Evolutionary conservation across 2,113 vertebrate species (phyloP).

Genomic region (Arothron firmamentum): DNA sequence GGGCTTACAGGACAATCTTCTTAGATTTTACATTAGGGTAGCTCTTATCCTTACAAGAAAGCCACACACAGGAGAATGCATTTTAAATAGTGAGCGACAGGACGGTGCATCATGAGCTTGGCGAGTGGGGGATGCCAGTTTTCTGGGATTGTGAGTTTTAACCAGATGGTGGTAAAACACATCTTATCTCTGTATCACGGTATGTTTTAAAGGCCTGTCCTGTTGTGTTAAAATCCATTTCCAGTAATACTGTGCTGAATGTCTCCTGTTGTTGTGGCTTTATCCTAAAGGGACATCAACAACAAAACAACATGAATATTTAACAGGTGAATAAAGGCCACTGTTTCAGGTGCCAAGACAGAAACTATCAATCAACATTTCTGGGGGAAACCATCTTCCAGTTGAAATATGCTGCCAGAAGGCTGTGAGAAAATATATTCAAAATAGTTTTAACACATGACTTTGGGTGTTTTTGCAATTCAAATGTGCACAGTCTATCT

Average conservation of each 20-base stretch:
- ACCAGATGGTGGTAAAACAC: conserved; percentile 55
- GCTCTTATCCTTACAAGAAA: conserved; percentile 52
- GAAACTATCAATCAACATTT: conserved; percentile 47
- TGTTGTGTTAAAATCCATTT: conserved; percentile 33
- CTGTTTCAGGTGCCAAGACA: conserved; percentile 21
- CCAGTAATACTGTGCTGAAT: conserved; percentile 34
- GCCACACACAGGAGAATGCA: conserved; percentile 35
- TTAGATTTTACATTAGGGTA: conserved; percentile 58
- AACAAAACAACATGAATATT: conserved; percentile 56
- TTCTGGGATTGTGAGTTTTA: conserved; percentile 42
- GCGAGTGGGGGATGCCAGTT: conserved; percentile 41
- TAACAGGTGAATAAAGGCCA: conserved; percentile 52
- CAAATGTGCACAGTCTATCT: conserved; percentile 19
- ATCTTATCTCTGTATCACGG: conserved; percentile 42
- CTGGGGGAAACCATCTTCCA: conserved; percentile 22
- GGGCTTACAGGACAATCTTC: conserved; percentile 63
- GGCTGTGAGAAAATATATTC: not conserved
- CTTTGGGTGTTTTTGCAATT: conserved; percentile 33
- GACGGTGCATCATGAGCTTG: conserved; percentile 29
- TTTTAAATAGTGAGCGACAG: conserved; percentile 51
- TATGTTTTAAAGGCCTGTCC: conserved; percentile 26
- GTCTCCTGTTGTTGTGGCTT: conserved; percentile 36
- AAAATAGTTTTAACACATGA: not conserved
- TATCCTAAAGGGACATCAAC: conserved; percentile 40
- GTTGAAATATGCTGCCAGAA: conserved; percentile 2